phyloP scores from a whole-genome alignment of 2,113 vertebrate species.

The Myiozetetes cayanensis region DNA sequence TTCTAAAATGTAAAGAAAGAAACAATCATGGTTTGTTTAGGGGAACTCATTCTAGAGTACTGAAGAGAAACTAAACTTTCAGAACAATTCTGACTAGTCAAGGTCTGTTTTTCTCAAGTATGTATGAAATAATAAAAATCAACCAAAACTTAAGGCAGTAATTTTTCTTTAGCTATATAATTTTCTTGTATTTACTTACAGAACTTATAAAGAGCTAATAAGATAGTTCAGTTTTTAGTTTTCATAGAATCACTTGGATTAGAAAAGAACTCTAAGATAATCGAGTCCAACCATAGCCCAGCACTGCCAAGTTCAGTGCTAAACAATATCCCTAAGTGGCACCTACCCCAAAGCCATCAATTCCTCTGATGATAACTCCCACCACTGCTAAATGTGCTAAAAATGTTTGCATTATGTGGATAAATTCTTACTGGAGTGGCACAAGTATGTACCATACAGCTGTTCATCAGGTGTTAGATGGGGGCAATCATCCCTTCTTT shows the following conservation, averaged over 20 bases:
- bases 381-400: neutral
- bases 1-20: neutral
- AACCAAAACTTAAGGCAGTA: neutral
- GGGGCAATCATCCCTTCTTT: neutral
- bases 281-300: neutral
- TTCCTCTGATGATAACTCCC: neutral
- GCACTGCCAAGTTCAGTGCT: neutral
- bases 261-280: neutral
- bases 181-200: neutral
- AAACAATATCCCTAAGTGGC: neutral
- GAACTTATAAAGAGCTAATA: neutral
- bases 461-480: neutral
- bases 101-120: neutral
- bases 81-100: neutral
- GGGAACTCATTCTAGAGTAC: neutral
- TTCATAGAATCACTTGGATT: neutral
- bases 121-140: neutral
- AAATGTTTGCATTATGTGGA: neutral
- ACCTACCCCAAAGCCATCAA: neutral
- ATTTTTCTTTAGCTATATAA: neutral
- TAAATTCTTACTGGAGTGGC: neutral
- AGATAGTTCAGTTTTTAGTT: neutral
- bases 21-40: neutral
- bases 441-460: rapidly evolving
- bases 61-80: neutral